Evolutionary conservation across 2,797 vertebrate genomes (phyloP), one percentile per base, ranked within the genome.

Genomic region (Poecilia picta): DNA sequence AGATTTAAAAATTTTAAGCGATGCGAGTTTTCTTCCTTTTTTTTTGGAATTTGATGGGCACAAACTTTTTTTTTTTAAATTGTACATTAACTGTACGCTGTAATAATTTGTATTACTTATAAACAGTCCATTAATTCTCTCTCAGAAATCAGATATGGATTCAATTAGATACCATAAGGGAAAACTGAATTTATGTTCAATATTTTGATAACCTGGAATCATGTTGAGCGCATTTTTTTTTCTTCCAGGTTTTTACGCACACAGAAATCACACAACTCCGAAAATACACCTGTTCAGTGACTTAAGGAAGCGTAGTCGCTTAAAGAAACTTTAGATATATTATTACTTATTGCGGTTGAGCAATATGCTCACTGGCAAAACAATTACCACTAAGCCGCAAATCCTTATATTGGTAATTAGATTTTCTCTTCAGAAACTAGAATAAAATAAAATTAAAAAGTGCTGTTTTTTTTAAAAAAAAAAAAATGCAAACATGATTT

Each of bases 61-160:
- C 55, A 3, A 93, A 93, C 89, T 92, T 93, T 92, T 88, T 2
- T 92, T 92, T 88, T 2, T 1, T 23, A 12, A 10, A 4, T 31
- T 18, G 31, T 0, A 75, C 12, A 10, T n/a, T 39, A 66, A 28
- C 75, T 20, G 59, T 33, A 6, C 33, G 20, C 36, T 8, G 3
- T 11, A 20, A 39, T 66, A 39, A 66, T 20, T 10, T 7, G 0
- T n/a, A 70, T 43, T 13, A 6, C 13, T 70, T 25, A 13, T 13
- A 43, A 45, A n/a, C 15, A 36, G 33, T 20, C 15, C 16, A 36
- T 18, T 36, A 18, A 41, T 10, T 36, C 10, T 41, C 2, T 11
- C 33, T 20, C 20, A 25, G 10, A 68, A 25, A 25, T 41, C 20
- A 23, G n/a, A 16, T 15, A n/a, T 45, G 25, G 12, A 45, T 71